phyloP scores from a whole-genome alignment of 2,797 vertebrate genomes.

The Tragopan temminckii region DNA sequence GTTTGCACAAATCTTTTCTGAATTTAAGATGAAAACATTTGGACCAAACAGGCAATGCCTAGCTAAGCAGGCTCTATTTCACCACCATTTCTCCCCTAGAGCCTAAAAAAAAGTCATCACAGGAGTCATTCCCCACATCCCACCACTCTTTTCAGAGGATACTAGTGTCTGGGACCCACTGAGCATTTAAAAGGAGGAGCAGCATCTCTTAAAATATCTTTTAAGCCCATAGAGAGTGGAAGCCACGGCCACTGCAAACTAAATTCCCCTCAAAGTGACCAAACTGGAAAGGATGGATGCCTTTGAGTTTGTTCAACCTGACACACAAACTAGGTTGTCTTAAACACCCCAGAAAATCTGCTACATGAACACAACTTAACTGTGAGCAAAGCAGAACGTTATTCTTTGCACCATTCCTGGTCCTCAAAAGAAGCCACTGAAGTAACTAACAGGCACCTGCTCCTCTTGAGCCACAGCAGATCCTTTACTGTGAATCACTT shows the following conservation, averaged over 20 bases:
- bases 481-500: not conserved
- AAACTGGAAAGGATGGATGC: not conserved
- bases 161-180: not conserved
- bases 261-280: not conserved
- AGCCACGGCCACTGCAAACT: not conserved
- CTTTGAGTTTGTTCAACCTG: not conserved
- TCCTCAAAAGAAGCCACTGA: not conserved
- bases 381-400: rapidly evolving
- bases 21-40: not conserved
- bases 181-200: not conserved
- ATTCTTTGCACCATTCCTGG: not conserved
- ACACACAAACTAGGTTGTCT: not conserved
- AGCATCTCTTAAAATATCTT: not conserved
- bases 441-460: not conserved
- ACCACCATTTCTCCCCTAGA: not conserved
- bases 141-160: not conserved
- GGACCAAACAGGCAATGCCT: not conserved
- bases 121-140: not conserved
- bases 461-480: not conserved
- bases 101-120: not conserved
- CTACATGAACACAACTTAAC: not conserved
- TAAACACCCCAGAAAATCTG: not conserved
- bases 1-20: not conserved
- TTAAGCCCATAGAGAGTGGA: not conserved
- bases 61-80: not conserved